Evolutionary conservation across 2,888 invertebrate genomes (phyloP).

Genomic region (Dicyrtomina minuta): DNA sequence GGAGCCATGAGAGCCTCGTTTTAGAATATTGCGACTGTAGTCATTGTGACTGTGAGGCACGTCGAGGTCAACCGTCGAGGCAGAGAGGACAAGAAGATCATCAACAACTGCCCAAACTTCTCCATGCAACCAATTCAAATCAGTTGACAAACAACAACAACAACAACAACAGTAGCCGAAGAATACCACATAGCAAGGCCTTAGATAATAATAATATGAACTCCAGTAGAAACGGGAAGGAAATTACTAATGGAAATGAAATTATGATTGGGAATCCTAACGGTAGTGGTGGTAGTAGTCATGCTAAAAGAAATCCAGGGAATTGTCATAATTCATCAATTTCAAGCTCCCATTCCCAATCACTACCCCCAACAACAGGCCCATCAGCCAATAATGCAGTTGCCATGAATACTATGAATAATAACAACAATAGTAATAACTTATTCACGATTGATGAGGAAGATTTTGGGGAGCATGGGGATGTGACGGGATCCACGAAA

Average conservation of each 20-base stretch:
- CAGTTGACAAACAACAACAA: no score
- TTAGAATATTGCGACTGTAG: conserved; percentile 49
- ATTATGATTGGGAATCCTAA: no score
- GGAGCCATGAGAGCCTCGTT: conserved; percentile 18
- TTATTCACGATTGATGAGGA: conserved; percentile 37
- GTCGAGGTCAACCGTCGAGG: neutral
- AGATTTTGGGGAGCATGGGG: conserved; percentile 4
- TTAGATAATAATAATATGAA: no score
- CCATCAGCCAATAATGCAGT: neutral
- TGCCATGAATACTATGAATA: no score
- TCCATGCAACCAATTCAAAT: neutral
- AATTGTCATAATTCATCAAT: no score
- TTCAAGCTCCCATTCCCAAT: neutral
- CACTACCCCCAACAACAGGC: neutral
- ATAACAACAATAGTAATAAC: conserved; percentile 4
- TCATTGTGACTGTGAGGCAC: conserved; percentile 37
- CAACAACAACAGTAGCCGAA: no score
- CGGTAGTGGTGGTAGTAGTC: neutral
- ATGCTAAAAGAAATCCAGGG: neutral
- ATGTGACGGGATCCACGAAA: neutral
- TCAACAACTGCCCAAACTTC: neutral
- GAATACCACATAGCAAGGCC: no score
- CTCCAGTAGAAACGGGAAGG: no score
- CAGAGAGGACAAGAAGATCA: neutral
- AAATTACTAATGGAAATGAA: no score